Base-by-base conservation (phyloP, 92 coral and sea anemone genomes). In the Porites cylindrica region DNA sequence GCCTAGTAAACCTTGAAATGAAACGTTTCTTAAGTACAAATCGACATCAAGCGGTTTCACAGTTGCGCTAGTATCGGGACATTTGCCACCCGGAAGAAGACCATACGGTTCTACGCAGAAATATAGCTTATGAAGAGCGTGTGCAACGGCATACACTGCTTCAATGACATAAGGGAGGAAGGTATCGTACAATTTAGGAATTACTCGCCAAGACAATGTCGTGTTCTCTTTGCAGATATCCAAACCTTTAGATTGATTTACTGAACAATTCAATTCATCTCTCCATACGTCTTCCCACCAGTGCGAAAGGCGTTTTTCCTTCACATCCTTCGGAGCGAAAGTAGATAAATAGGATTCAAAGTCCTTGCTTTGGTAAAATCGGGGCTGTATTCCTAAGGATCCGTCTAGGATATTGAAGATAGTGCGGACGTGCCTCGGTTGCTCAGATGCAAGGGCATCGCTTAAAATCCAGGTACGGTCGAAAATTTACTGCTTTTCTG, bases 1-100 rank as follows among this genome's bases (percentile, higher is more conserved):
- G 56, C 94, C 94, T 14, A 90, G 80, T 6, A 87, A 50, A 1
- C 98, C 93, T 68, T 51, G 52, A 18, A 95, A 87, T 0, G 83
- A 80, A 19, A 91, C 94, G 70, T 91, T 91, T 1, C 88, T 66
- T n/a, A 95, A 66, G 76, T 93, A 89, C 10, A 66, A 24, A 8
- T 86, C 82, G 6, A 95, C 88, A 72, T 95, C 98, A 16, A 88
- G 68, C 4, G 95, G 92, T 29, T 21, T 71, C 70, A 95, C 70
- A 18, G 72, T 82, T 9, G 93, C 85, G 18, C 63, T 51, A 4
- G 77, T 84, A 38, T 74, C 79, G 1, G 98, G 93, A 86, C 98
- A 95, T 50, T 71, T 83, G 17, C 87, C 91, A 19, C 66, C 20
- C 4, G 72, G 66, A 47, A 87, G 70, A 6, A 66, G 29, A 1